Evolutionary conservation across 1,140 invertebrate species (phyloP), one percentile per base, ranked within the genome.

Genomic region (Wiebesia pumilae): DNA sequence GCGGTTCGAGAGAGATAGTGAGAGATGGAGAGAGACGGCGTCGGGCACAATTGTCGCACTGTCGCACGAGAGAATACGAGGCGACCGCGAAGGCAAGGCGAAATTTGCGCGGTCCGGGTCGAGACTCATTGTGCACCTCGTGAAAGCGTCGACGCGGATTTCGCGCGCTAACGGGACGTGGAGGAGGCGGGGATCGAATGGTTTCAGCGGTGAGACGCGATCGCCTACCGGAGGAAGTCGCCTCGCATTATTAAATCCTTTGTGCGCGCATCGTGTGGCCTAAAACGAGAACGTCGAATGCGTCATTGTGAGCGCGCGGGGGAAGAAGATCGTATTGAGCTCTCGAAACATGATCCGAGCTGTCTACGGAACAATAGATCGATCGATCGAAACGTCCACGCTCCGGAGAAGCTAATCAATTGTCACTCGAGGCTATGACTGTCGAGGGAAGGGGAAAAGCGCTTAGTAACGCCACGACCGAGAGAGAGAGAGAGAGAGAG

Each of bases 331-430:
- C 77, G 40, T 65, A 21, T 27, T 24, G 35, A 33, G 24, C 58
- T 79, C 51, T 65, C 38, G 40, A 43, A 75, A 75, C 40, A 75
- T 75, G 71, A 75, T 40, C 71, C 38, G 21, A 75, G 27, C 79
- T 86, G 47, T 86, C 80, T 86, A 51, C 40, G 21, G 30, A 38
- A 75, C 80, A 79, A 78, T 84, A 21, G 86, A 81, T 84, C 75
- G 83, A 87, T 85, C 84, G 38, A 85, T 81, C 78, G 62, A 69
- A 40, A 81, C 35, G 58, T 27, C 33, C 38, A 38, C 67, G 81
- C 54, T 54, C 14, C n/a, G 14, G 40, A 62, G 33, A 38, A 71
- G 78, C 65, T 85, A 85, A 85, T 85, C 84, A 85, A 85, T 85
- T 81, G 84, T 73, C 83, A 80, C 83, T 84, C 40, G 19, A 16